Percentiles rank a stretch among this genome's conserved stretches.
phyloP scores from a whole-genome alignment of 1,140 invertebrate species.

The Potamilus streckersoni region DNA sequence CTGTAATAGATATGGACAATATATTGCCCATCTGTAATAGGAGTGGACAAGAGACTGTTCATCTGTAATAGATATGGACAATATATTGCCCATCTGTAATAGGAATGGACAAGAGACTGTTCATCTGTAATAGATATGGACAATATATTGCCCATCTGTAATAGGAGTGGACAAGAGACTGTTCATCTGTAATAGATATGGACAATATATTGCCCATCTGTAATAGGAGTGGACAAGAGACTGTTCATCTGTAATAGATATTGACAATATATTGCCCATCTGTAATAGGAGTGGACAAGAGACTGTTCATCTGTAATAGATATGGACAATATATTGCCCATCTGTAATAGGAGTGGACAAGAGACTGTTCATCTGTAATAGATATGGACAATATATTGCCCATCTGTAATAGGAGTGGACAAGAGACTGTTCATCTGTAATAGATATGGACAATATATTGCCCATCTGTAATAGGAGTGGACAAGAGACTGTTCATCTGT shows the following conservation, averaged over 20 bases:
- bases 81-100: no score
- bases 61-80: no score
- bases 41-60: no score
- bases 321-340: no score
- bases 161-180: background rate
- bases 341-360: background rate
- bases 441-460: background rate
- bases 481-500: background rate
- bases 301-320: background rate
- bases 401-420: background rate
- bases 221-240: background rate
- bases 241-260: background rate
- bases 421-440: background rate
- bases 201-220: background rate
- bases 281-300: background rate
- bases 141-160: background rate
- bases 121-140: background rate
- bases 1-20: no score
- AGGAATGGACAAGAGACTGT: no score
- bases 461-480: background rate
- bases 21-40: no score
- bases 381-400: background rate
- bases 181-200: background rate
- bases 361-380: background rate
- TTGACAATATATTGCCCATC: background rate